Evolutionary conservation across 30 jellyfish, hydroid and myxozoan species (phyloP), one percentile per base, ranked within the genome.

Genomic region (Aurelia aurita): DNA sequence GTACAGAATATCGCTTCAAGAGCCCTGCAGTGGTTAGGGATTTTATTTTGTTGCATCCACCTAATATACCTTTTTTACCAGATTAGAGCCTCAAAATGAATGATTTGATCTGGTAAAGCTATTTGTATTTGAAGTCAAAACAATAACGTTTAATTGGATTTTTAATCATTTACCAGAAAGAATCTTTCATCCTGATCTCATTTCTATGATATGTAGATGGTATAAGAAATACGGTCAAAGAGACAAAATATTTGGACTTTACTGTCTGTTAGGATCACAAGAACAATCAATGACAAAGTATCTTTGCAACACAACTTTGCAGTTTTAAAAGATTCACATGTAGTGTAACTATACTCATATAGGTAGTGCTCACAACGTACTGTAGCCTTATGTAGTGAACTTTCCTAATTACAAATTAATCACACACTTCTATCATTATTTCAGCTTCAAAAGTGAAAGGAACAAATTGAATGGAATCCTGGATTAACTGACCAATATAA

Each of bases 391-490:
- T n/a, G n/a, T n/a, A n/a, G n/a, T n/a, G n/a, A n/a, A n/a, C n/a
- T n/a, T n/a, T n/a, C n/a, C n/a, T n/a, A 2, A 5, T 31, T 31
- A 31, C 43, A 31, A 31, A 31, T 31, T 31, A 31, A 31, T 5
- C 43, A 31, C 43, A 31, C 43, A 31, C 43, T 31, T 31, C 43
- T 31, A 31, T 53, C 64, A 53, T 12, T 53, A 20, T 53, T 53
- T 53, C 64, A 53, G 64, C 64, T 53, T 53, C 64, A 53, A 53
- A 53, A 53, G 64, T 53, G 64, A 53, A 53, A 14, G 64, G 64
- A 53, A 53, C 64, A 20, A 53, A 3, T 31, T 31, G 43, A 31
- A 31, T 31, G 43, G 5, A 31, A 3, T 31, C 43, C 5, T 31
- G 43, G 43, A 31, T 31, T 31, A 31, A 31, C 43, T 31, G 43